Conservation (phyloP, 2,113 vertebrate genomes). For the Heloderma charlesbogerti region DNA sequence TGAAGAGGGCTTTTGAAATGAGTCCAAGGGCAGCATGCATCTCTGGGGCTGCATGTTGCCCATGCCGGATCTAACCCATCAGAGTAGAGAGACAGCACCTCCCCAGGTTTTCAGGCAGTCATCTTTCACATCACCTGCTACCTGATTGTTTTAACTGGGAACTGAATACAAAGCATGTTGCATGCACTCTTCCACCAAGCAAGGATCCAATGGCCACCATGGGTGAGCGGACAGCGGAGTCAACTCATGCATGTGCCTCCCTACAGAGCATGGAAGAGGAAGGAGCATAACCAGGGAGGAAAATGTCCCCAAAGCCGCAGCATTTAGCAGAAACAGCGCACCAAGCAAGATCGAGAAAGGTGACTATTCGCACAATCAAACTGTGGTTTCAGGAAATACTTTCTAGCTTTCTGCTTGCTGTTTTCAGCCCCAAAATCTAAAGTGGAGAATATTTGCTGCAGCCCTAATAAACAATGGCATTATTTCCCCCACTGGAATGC, state of each 20-base stretch:
- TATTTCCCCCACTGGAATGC: accelerated
- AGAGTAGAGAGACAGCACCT: not conserved
- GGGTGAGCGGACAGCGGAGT: too few relatives aligned
- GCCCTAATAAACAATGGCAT: slow-evolving; percentile 6
- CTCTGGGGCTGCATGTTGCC: too few relatives aligned
- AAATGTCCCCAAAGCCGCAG: not conserved
- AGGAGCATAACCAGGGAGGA: not conserved
- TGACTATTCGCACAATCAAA: not conserved
- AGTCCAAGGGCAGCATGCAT: too few relatives aligned
- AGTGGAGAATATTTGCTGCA: not conserved
- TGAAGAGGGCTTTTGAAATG: too few relatives aligned
- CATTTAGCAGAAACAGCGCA: not conserved
- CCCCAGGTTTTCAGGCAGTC: not conserved
- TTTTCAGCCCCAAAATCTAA: not conserved
- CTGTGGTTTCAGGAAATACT: not conserved
- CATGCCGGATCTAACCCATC: not conserved
- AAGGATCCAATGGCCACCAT: too few relatives aligned
- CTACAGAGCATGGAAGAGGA: not conserved
- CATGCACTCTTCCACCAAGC: not conserved
- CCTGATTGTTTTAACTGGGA: too few relatives aligned
- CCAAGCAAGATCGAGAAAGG: not conserved
- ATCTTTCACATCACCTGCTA: too few relatives aligned
- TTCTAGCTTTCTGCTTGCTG: not conserved
- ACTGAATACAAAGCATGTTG: too few relatives aligned
- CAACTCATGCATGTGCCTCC: not conserved